Evolutionary conservation across 2,797 vertebrate species (phyloP).

Genomic region (Poecile montanus): DNA sequence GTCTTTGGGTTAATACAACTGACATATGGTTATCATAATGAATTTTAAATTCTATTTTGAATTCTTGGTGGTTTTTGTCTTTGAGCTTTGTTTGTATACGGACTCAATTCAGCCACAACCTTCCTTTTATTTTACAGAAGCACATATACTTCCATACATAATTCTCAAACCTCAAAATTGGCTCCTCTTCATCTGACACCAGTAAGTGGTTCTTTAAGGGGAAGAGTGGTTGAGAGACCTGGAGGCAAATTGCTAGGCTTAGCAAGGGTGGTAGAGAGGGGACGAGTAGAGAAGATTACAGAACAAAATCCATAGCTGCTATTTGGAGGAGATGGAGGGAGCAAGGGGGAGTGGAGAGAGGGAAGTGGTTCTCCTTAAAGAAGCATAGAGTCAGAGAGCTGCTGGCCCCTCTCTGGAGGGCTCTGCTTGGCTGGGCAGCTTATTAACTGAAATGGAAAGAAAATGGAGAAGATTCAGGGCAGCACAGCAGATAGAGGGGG

Average conservation of each 20-base stretch:
- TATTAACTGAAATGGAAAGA: conserved; percentile 48
- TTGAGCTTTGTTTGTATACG: background rate
- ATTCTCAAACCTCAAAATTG: background rate
- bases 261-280: background rate
- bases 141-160: background rate
- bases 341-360: background rate
- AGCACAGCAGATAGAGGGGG: background rate
- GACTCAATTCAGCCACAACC: background rate
- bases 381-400: background rate
- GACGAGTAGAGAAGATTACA: background rate
- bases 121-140: background rate
- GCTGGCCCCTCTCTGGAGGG: background rate
- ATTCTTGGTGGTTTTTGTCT: background rate
- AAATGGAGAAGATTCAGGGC: conserved; percentile 24
- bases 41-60: background rate
- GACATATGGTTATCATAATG: background rate
- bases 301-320: background rate
- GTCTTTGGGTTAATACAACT: background rate
- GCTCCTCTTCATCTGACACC: background rate
- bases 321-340: background rate
- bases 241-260: background rate
- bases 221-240: background rate
- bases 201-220: background rate
- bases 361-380: background rate
- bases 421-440: conserved; percentile 51